Evolutionary conservation across 2,113 vertebrate genomes (phyloP).

Genomic region (Protobothrops flavoviridis): DNA sequence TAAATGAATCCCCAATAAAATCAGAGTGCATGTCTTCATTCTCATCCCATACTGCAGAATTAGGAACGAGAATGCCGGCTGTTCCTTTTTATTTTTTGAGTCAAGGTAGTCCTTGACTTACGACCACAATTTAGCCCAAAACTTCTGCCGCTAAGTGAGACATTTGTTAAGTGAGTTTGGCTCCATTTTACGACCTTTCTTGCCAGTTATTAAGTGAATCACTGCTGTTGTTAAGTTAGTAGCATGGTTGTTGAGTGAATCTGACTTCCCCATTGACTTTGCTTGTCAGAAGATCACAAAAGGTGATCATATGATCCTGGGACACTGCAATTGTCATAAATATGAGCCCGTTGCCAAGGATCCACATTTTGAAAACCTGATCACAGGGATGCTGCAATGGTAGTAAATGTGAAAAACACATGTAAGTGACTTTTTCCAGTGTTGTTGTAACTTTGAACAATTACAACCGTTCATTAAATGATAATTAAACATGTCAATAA

Average conservation of each 20-base stretch:
- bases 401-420: not conserved
- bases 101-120: not conserved
- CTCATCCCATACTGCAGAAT: not conserved
- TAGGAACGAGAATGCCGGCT: not conserved
- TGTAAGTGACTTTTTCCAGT: not conserved
- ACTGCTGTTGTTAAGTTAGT: not conserved
- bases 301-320: not conserved
- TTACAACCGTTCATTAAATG: not conserved
- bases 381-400: not conserved
- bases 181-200: not conserved
- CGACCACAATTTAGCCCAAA: not conserved
- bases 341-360: not conserved
- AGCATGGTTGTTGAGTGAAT: not conserved
- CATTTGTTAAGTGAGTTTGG: not conserved
- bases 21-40: not conserved
- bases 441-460: not conserved
- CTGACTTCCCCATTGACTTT: not conserved
- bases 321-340: not conserved
- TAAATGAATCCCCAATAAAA: not conserved
- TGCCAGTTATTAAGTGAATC: not conserved
- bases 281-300: not conserved
- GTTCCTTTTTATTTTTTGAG: not conserved
- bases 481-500: not conserved
- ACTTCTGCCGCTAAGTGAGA: not conserved
- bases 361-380: not conserved